Base-by-base conservation (phyloP, 2,888 invertebrate species). In the Papilio protenor region DNA sequence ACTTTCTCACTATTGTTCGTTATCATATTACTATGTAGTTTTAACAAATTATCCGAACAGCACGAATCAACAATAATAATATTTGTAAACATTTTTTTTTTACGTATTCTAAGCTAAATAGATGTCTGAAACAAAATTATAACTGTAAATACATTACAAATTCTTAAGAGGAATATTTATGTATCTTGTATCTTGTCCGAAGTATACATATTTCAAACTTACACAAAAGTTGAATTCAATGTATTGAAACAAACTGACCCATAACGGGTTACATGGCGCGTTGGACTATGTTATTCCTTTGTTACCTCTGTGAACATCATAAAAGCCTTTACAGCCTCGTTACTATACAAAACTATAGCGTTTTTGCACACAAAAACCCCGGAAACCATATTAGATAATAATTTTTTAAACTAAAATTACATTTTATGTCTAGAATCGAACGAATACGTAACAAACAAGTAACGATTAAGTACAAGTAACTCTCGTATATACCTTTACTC, bases 1-100 rank as follows among this genome's bases (percentile, higher is more conserved):
- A 49, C 52, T 52, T 73, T 73, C 72, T 57, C 72, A 73, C 72
- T 57, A 73, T 73, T 73, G 71, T 71, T 45, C 66, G 45, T 5
- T 45, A 45, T 45, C n/a, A 69, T 69, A 69, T 45, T 69, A 66
- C 45, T 45, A 21, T 21, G 66, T 69, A 69, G 2, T 66, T 33
- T 40, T 40, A 40, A 11, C 16, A 33, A 2, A 11, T 69, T 69
- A n/a, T 12, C n/a, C 66, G 12, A 45, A 21, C n/a, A 33, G 33
- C 10, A 33, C 18, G 3, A n/a, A 11, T 45, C 18, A 69, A 69
- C 45, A 11, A 45, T n/a, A 40, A 45, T n/a, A 23, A 59, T 21
- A 59, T 27, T 0, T 59, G 27, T 27, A 23, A 2, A 52, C 52
- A 27, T 27, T 27, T 27, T 52, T 2, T 21, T 21, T 21, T 55